Evolutionary conservation across 2,113 vertebrate genomes (phyloP), one percentile per base, ranked within the genome.

Genomic region (Nematolebias whitei): DNA sequence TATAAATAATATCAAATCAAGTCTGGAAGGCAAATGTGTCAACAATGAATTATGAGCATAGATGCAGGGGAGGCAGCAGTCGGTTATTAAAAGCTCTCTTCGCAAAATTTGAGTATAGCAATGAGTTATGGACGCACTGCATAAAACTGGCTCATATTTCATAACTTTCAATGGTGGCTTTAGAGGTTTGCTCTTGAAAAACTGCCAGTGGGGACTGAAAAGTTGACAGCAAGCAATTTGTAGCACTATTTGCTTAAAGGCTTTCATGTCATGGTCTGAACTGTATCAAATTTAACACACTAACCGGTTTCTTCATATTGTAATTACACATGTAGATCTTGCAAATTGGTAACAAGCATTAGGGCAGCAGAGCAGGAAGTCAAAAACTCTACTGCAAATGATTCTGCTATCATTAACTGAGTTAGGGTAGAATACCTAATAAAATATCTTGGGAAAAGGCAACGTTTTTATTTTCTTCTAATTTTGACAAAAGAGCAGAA

Each of bases 31-130:
- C 87, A 87, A 92, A 82, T 67, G 76, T 88, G 84, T 88, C 88
- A 62, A 86, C 83, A 86, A 89, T 93, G 92, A 91, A 90, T 93
- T 92, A 90, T 78, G 58, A 78, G 77, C 72, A 77, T 74, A 76
- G 80, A 92, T 80, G 82, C 63, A 47, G 45, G 60, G 71, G 84
- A 81, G 72, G 59, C 73, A 54, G 51, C 38, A 72, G 76, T 81
- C 57, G 69, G 88, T 91, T 86, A 90, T 87, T 71, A 85, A 87
- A 88, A 52, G 49, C 70, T 80, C 71, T 63, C 71, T 55, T 80
- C 56, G 82, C 73, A 87, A 82, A 85, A 78, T 71, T 51, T 4
- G 23, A 78, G 77, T 65, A 64, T 76, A 60, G 76, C 13, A 74
- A 83, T 78, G 76, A 82, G 81, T 87, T 86, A 88, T 64, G 63